Evolutionary conservation across 2,888 invertebrate species (phyloP), one percentile per base, ranked within the genome.

Genomic region (Drosophila cognata): DNA sequence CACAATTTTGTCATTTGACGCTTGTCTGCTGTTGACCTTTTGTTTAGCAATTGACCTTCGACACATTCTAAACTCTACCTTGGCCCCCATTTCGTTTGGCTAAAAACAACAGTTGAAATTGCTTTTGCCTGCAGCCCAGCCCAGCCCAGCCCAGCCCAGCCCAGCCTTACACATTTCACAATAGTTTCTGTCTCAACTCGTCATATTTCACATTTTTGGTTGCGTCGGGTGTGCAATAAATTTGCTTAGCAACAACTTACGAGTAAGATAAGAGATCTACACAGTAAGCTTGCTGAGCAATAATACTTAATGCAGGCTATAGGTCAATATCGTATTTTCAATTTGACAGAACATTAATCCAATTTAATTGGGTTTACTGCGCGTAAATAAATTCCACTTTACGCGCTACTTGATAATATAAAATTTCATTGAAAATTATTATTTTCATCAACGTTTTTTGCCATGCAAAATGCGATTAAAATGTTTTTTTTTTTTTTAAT

Each of bases 151-250:
- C n/a, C 21, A 21, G 21, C 21, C 21, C 21, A 21, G 21, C 21
- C 10, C 10, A 33, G 4, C 41, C n/a, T 51, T 51, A 31, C 51
- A 3, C 11, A 57, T 57, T 46, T 43, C 52, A 43, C n/a, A 36
- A 57, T 31, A 52, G 51, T 21, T 59, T 35, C 28, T 36, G 36
- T 41, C 36, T 25, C 51, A n/a, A 33, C 25, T 33, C 41, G n/a
- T 36, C 48, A 50, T 64, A 70, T 63, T 62, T 67, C n/a, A 50
- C 70, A 70, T 77, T 70, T 67, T 43, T 69, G 64, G 36, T 69
- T 55, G 58, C 53, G 50, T 58, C 33, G 18, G 21, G 51, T 31
- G 28, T 36, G 28, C 16, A 13, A 50, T 33, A 66, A 65, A 46
- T 53, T 43, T 13, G n/a, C 43, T 25, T 13, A n/a, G 18, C 7